Conservation (phyloP, 2,888 invertebrate genomes). For the Cheilosia soror region DNA sequence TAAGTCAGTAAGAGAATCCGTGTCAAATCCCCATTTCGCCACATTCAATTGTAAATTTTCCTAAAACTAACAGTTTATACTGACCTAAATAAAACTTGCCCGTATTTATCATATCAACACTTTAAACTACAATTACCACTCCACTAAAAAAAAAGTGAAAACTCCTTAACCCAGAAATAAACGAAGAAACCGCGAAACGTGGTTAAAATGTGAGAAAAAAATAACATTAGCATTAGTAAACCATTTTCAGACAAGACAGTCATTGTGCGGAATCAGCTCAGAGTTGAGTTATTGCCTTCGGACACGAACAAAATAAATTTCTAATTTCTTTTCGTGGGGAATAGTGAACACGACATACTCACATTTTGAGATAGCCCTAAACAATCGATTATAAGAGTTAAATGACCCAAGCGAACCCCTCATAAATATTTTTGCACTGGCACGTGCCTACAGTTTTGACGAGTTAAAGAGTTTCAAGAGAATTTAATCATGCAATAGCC, state of each 20-base stretch:
- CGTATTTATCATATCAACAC: neutral
- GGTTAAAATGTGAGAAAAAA: neutral
- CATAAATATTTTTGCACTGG: neutral
- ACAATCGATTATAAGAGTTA: neutral
- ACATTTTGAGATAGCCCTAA: neutral
- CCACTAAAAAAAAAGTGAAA: neutral
- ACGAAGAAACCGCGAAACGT: neutral
- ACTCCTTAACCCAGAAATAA: too few relatives aligned
- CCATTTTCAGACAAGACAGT: neutral
- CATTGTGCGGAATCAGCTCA: slow-evolving; percentile 2
- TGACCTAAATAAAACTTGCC: slow-evolving; percentile 3
- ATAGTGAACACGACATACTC: neutral
- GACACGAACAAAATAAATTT: slow-evolving; percentile 12
- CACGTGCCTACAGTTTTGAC: too few relatives aligned
- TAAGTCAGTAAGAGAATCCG: too few relatives aligned
- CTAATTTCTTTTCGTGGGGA: slow-evolving; percentile 1
- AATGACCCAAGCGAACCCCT: neutral
- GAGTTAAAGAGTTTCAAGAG: too few relatives aligned
- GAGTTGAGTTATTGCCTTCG: slow-evolving; percentile 1
- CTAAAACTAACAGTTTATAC: neutral
- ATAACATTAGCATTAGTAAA: neutral
- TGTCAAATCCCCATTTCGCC: too few relatives aligned
- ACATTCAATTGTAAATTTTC: too few relatives aligned
- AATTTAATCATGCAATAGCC: neutral
- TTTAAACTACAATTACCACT: slow-evolving; percentile 1